Conservation (phyloP, 2,113 vertebrate species). For the Cariama cristata region DNA sequence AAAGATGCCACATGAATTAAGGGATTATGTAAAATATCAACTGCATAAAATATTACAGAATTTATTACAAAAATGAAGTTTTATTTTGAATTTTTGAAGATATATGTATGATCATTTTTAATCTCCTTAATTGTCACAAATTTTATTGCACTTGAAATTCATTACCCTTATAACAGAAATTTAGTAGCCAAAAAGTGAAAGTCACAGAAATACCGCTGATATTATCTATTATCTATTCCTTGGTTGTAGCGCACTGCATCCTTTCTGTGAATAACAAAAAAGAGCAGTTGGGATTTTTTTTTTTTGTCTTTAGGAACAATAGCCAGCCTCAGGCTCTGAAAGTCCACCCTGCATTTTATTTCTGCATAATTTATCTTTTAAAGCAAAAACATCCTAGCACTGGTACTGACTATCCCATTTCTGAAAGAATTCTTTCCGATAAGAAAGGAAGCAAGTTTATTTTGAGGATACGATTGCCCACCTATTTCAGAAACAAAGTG, state of each 20-base stretch:
- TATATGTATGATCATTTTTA: neutral
- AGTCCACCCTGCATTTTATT: neutral
- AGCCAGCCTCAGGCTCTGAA: neutral
- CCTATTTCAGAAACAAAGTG: neutral
- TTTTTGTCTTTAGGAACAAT: neutral
- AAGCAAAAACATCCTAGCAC: neutral
- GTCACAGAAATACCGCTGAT: neutral
- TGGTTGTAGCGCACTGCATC: fast-evolving
- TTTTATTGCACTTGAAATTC: neutral
- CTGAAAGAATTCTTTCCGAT: neutral
- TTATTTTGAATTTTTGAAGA: neutral
- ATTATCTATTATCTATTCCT: neutral
- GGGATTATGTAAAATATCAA: neutral
- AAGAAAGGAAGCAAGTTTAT: neutral
- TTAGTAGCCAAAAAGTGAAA: neutral
- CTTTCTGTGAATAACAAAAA: neutral
- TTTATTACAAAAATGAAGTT: neutral
- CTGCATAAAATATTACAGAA: neutral
- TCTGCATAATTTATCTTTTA: neutral
- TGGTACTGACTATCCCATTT: neutral
- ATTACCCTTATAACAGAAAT: neutral
- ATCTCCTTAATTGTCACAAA: neutral
- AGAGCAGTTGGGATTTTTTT: neutral
- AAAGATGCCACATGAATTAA: neutral
- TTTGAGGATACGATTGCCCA: neutral